Evolutionary conservation across 2,888 invertebrate species (phyloP).

Genomic region (Euzetes globulus): DNA sequence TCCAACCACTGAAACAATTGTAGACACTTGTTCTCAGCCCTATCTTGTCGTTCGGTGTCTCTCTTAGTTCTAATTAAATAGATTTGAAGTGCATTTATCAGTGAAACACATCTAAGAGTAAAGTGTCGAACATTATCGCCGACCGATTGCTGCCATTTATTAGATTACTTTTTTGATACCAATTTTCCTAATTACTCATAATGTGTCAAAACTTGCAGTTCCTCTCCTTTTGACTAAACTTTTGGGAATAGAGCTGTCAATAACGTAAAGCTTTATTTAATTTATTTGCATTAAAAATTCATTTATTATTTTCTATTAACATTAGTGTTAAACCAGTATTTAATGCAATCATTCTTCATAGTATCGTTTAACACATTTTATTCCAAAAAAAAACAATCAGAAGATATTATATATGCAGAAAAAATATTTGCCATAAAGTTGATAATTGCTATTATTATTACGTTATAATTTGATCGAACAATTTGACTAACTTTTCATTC

Average conservation of each 20-base stretch:
- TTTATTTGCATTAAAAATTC: conserved; percentile 22
- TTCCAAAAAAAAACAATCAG: neutral
- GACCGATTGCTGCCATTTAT: neutral
- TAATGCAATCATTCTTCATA: neutral
- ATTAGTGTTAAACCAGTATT: neutral
- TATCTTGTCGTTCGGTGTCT: neutral
- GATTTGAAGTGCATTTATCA: conserved; percentile 10
- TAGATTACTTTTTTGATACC: neutral
- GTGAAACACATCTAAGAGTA: neutral
- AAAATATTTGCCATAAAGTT: neutral
- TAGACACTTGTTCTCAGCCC: neutral
- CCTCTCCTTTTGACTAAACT: neutral
- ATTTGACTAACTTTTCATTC: too few species aligned
- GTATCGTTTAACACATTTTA: too few species aligned
- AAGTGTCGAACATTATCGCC: conserved; percentile 7
- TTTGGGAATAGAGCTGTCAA: neutral
- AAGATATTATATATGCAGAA: neutral
- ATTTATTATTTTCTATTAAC: neutral
- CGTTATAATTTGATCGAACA: too few species aligned
- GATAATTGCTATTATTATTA: too few species aligned
- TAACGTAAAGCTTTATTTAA: neutral
- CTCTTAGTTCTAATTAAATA: conserved; percentile 21
- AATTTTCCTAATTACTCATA: conserved; percentile 1
- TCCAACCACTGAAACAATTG: conserved; percentile 6
- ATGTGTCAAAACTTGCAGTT: conserved; percentile 4